These are phyloP conservation scores for Neocrepidodera transversa DNA, from an alignment of 2,888 invertebrate species.

Conservation along the genomic window DNA sequence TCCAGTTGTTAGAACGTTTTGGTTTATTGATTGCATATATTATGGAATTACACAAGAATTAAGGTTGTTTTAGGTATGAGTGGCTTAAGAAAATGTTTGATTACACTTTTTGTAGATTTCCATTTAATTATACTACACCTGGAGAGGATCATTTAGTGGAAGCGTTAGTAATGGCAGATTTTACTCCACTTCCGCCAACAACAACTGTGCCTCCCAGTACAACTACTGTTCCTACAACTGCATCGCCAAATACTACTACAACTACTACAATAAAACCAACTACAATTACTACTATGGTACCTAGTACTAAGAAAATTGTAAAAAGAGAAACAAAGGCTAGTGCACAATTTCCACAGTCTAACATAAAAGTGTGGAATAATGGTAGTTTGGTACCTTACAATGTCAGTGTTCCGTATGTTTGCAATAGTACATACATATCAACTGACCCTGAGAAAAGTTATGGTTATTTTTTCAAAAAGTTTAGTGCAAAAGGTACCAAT, in stretches of 20 bases:
- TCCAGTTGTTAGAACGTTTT: slow-evolving; percentile 70
- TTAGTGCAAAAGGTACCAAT: slow-evolving; percentile 74
- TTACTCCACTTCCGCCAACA: slow-evolving; percentile 65
- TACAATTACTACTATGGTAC: slow-evolving; percentile 25
- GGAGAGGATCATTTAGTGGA: slow-evolving; percentile 70
- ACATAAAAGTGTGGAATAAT: slow-evolving; percentile 51
- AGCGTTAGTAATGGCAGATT: slow-evolving; percentile 75
- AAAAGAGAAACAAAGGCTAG: slow-evolving; percentile 35
- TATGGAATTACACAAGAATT: slow-evolving; percentile 70
- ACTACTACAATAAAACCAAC: slow-evolving; percentile 34
- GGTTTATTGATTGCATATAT: slow-evolving; percentile 81
- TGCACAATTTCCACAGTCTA: slow-evolving; percentile 10
- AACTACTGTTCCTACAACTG: slow-evolving; percentile 42
- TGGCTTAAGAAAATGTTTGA: not conserved
- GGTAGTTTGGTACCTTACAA: slow-evolving; percentile 51
- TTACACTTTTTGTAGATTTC: slow-evolving; percentile 57
- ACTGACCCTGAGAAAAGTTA: slow-evolving; percentile 72
- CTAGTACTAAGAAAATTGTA: slow-evolving; percentile 21
- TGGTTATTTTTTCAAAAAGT: slow-evolving; percentile 73
- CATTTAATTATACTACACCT: slow-evolving; percentile 69
- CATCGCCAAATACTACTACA: slow-evolving; percentile 36
- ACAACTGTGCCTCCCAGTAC: slow-evolving; percentile 55
- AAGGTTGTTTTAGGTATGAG: not conserved
- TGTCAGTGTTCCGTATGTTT: slow-evolving; percentile 62
- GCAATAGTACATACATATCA: slow-evolving; percentile 69